These are phyloP conservation scores for Aurelia sp. DNA, from an alignment of 30 jellyfish, hydroid and myxozoan genomes.

Conservation along the genomic window DNA sequence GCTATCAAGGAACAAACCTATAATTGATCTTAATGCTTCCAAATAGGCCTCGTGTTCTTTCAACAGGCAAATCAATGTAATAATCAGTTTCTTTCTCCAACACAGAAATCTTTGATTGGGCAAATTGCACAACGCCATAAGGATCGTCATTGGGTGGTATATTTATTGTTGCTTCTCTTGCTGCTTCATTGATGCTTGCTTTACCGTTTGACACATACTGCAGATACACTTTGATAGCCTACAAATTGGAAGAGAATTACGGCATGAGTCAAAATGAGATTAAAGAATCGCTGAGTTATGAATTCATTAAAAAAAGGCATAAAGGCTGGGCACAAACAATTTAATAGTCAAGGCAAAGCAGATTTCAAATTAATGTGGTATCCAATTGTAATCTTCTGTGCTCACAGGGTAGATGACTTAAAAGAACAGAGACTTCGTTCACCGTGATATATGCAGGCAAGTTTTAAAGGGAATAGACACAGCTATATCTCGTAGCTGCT, in stretches of 20 bases:
- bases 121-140: constrained; percentile 79
- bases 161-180: constrained; percentile 34
- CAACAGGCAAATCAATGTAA: constrained; percentile 37
- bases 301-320: no score
- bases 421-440: no score
- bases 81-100: constrained; percentile 41
- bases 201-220: constrained; percentile 50
- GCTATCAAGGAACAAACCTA: constrained; percentile 46
- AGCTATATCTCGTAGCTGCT: no score
- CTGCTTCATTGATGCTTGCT: constrained; percentile 60
- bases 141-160: constrained; percentile 87
- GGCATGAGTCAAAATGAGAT: no score
- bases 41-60: constrained; percentile 66
- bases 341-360: no score
- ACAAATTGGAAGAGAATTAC: background rate
- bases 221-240: constrained; percentile 64
- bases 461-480: no score
- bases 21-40: constrained; percentile 65
- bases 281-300: no score
- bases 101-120: constrained; percentile 27
- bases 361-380: no score
- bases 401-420: no score
- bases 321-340: no score
- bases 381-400: no score
- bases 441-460: no score